phyloP scores from a whole-genome alignment of 2,113 vertebrate genomes.

The Tachysurus fulvidraco region DNA sequence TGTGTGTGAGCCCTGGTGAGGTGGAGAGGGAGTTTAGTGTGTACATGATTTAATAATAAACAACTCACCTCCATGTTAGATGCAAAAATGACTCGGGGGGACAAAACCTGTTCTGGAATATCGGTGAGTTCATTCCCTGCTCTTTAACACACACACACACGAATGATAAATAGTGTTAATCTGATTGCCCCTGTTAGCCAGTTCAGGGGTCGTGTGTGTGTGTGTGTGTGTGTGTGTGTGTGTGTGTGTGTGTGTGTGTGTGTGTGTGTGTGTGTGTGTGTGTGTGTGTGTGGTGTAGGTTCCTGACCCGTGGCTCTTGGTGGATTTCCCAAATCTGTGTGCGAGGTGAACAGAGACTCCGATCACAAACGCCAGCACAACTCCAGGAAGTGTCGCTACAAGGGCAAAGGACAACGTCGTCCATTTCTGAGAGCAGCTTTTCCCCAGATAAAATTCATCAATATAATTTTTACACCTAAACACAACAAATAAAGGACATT shows the following conservation, averaged over 20 bases:
- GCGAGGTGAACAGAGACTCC: conserved; percentile 41
- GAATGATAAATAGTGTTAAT: too few species aligned
- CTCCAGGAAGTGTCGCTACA: conserved; percentile 57
- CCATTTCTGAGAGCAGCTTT: conserved; percentile 51
- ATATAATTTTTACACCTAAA: conserved; percentile 52
- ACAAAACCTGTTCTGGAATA: background rate
- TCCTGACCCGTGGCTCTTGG: background rate
- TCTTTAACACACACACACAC: conserved; percentile 20
- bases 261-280: background rate
- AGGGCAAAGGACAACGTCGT: conserved; percentile 46
- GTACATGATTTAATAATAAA: background rate
- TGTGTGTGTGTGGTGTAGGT: too few species aligned
- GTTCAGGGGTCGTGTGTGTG: background rate
- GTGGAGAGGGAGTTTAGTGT: background rate
- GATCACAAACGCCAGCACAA: conserved; percentile 47
- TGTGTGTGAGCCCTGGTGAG: background rate
- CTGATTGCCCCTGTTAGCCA: background rate
- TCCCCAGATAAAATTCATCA: conserved; percentile 49
- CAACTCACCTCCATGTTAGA: conserved; percentile 51
- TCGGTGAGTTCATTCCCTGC: background rate
- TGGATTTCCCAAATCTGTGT: background rate
- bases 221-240: too few species aligned
- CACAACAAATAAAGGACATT: background rate
- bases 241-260: too few species aligned
- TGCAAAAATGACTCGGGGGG: conserved; percentile 44